Percentiles rank a stretch among this genome's conserved stretches.
phyloP scores from a whole-genome alignment of 2,797 vertebrate genomes.

The Benthosema pterotum region DNA sequence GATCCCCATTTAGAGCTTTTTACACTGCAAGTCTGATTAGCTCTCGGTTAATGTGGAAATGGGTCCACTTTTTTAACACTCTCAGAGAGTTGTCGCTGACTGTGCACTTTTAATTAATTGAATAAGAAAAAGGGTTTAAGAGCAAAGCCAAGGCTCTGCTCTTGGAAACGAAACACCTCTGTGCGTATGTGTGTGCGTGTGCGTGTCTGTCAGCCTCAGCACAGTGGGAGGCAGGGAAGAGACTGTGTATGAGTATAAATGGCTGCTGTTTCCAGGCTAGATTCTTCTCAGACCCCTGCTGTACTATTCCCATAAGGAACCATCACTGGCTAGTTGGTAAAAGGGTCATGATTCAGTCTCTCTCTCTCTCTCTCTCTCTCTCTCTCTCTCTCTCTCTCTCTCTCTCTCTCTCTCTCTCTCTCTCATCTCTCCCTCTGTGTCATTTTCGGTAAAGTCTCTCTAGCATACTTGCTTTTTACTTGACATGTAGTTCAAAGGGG shows the following conservation, averaged over 20 bases:
- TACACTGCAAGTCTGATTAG: no score
- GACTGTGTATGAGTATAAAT: constrained; percentile 42
- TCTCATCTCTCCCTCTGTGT: constrained; percentile 4
- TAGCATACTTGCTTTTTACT: constrained; percentile 49
- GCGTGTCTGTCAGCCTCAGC: constrained; percentile 31
- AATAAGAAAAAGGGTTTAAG: no score
- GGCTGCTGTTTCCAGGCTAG: constrained; percentile 74
- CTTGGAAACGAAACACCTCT: no score
- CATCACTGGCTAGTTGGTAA: constrained; percentile 21
- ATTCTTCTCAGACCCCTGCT: constrained; percentile 61
- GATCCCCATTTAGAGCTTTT: no score
- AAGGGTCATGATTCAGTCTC: constrained; percentile 13
- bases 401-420: constrained; percentile 25
- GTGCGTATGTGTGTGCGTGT: no score
- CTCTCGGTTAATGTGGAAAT: no score
- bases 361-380: constrained; percentile 3
- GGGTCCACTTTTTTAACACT: no score
- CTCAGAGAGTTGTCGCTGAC: no score
- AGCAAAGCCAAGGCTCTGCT: no score
- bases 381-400: background rate
- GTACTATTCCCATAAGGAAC: constrained; percentile 24
- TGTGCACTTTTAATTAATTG: no score
- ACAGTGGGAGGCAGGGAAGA: constrained; percentile 38
- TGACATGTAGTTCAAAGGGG: constrained; percentile 66
- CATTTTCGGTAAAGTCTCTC: constrained; percentile 13